Conservation (phyloP, 2,797 vertebrate species). For the Apogon talboti region DNA sequence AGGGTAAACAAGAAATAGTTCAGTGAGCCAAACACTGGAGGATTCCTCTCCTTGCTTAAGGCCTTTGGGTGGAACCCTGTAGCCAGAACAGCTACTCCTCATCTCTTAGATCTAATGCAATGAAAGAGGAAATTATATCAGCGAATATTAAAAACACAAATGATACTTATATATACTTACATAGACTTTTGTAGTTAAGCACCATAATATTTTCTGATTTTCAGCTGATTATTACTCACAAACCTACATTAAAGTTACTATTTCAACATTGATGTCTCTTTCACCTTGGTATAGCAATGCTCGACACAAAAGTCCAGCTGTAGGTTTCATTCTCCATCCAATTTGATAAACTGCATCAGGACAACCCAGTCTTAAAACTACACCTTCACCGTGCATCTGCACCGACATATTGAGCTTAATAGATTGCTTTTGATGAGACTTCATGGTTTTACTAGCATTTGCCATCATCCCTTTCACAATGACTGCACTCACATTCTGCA, state of each 20-base stretch:
- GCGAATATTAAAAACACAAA: not conserved
- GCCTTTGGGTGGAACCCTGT: slow-evolving; percentile 60
- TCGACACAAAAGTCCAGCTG: not conserved
- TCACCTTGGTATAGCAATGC: not conserved
- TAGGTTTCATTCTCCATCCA: slow-evolving; percentile 8
- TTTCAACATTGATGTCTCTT: not conserved
- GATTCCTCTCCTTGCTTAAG: slow-evolving; percentile 48
- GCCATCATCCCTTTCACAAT: slow-evolving; percentile 55
- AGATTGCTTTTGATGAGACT: not conserved
- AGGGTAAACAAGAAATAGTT: slow-evolving; percentile 71
- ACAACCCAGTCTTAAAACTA: not conserved
- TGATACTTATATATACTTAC: too few species aligned
- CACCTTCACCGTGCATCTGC: not conserved
- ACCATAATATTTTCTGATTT: not conserved
- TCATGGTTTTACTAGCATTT: slow-evolving; percentile 46
- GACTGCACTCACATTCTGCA: slow-evolving; percentile 8
- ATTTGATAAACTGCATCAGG: slow-evolving; percentile 9
- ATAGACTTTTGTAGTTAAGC: not conserved
- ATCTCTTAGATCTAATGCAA: slow-evolving; percentile 37
- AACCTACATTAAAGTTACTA: not conserved
- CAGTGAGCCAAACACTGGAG: slow-evolving; percentile 40
- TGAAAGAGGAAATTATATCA: slow-evolving; percentile 2
- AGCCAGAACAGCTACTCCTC: slow-evolving; percentile 33
- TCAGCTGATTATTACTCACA: not conserved
- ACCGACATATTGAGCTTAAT: not conserved